Conservation (phyloP, 2,888 invertebrate genomes). For the Sarcophaga rosellei region DNA sequence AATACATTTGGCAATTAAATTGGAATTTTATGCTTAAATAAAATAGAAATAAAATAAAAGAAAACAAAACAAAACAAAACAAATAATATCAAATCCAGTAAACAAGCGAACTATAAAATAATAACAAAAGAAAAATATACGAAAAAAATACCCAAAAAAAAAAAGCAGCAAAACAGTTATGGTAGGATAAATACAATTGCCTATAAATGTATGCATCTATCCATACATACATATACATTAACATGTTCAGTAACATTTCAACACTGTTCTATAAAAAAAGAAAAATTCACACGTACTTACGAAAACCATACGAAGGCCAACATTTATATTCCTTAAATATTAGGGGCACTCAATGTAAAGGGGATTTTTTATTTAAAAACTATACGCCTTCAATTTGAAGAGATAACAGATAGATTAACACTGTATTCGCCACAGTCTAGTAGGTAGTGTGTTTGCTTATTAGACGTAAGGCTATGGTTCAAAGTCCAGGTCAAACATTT, state of each 20-base stretch:
- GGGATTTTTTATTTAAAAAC: no score
- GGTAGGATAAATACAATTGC: background rate
- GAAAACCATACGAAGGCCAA: background rate
- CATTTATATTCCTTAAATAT: background rate
- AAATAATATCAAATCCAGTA: conserved; percentile 23
- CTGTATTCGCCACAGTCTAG: no score
- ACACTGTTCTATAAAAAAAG: background rate
- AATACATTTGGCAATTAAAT: conserved; percentile 58
- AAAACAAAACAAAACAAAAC: conserved; percentile 1
- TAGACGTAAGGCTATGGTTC: no score
- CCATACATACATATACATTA: background rate
- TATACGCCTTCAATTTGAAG: no score
- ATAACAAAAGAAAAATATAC: background rate
- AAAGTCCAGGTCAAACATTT: no score
- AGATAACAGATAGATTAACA: no score
- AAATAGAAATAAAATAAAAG: conserved; percentile 27
- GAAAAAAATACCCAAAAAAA: conserved; percentile 27
- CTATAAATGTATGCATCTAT: background rate
- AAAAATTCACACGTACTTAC: background rate
- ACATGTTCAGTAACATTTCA: background rate
- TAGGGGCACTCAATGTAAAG: background rate
- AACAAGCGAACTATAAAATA: background rate
- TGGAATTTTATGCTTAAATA: conserved; percentile 52
- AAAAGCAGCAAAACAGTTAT: conserved; percentile 1
- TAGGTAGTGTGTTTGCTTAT: no score